These are phyloP conservation scores for Crocodylus rhombifer DNA, from an alignment of 2,797 vertebrate species.

Conservation along the genomic window DNA sequence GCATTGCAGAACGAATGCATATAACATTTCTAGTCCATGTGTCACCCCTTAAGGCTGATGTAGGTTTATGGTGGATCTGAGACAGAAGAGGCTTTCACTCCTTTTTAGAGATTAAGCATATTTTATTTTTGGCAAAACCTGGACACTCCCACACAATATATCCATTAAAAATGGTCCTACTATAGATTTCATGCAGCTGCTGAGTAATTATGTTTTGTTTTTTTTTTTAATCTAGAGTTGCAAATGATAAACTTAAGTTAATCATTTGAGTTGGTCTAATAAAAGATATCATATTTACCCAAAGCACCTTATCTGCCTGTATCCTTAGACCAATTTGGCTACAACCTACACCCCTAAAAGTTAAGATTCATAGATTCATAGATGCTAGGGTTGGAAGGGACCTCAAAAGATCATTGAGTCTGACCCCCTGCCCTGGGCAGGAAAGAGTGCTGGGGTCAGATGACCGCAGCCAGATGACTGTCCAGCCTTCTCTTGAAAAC, in stretches of 20 bases:
- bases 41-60: conserved; percentile 39
- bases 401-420: too few species aligned
- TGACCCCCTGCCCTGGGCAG: too few species aligned
- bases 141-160: conserved; percentile 49
- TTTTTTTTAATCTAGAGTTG: conserved; percentile 32
- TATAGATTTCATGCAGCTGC: conserved; percentile 48
- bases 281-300: too few species aligned
- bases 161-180: conserved; percentile 11
- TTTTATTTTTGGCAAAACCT: conserved; percentile 65
- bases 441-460: too few species aligned
- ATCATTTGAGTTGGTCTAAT: too few species aligned
- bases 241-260: conserved; percentile 1
- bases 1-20: conserved; percentile 49
- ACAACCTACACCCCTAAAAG: too few species aligned
- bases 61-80: conserved; percentile 56
- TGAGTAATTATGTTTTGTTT: conserved; percentile 11
- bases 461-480: too few species aligned
- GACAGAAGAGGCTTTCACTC: conserved; percentile 32
- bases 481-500: too few species aligned
- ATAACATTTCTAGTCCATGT: conserved; percentile 56
- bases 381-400: too few species aligned
- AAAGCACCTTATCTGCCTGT: too few species aligned
- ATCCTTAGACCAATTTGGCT: too few species aligned
- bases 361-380: too few species aligned
- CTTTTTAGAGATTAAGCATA: conserved; percentile 49